Percentiles rank a stretch among this genome's conserved stretches.
Evolutionary conservation across 2,888 invertebrate species (phyloP).

Genomic region (Drosophila melanocephala): DNA sequence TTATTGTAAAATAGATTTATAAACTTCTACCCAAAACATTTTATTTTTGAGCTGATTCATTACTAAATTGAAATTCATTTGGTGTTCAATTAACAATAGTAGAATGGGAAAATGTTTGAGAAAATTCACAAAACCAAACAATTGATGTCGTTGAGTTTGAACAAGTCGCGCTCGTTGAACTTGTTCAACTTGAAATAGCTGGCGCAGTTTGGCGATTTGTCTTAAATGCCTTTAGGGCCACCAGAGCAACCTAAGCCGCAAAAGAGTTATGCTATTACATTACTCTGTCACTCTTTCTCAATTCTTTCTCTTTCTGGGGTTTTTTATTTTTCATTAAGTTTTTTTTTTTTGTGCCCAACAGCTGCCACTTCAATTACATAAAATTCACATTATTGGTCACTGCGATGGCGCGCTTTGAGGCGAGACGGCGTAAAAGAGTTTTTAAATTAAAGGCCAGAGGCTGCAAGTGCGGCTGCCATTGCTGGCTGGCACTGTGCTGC

Average conservation of each 20-base stretch:
- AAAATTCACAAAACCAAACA: not conserved
- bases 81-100: not conserved
- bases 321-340: constrained; percentile 22
- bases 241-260: constrained; percentile 61
- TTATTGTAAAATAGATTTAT: not conserved
- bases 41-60: not conserved
- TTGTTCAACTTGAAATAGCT: constrained; percentile 21
- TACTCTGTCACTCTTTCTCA: constrained; percentile 59
- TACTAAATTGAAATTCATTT: not conserved
- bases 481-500: constrained; percentile 41
- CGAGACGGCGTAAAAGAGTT: constrained; percentile 81
- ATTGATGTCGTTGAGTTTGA: constrained; percentile 22
- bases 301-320: constrained; percentile 10
- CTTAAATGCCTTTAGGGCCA: constrained; percentile 44
- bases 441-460: constrained; percentile 81
- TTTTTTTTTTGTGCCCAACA: constrained; percentile 36
- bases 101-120: not conserved
- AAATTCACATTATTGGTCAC: constrained; percentile 80
- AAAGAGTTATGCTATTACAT: constrained; percentile 78
- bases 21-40: not conserved
- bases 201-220: constrained; percentile 60
- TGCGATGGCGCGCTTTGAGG: constrained; percentile 66
- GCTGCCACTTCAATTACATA: constrained; percentile 80
- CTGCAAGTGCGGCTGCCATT: constrained; percentile 48
- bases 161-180: constrained; percentile 20